A percentile compares a stretch with the other conserved stretches of the same genome.
These are phyloP conservation scores for Phoebastria nigripes DNA, from an alignment of 2,797 vertebrate genomes.

Conservation along the genomic window DNA sequence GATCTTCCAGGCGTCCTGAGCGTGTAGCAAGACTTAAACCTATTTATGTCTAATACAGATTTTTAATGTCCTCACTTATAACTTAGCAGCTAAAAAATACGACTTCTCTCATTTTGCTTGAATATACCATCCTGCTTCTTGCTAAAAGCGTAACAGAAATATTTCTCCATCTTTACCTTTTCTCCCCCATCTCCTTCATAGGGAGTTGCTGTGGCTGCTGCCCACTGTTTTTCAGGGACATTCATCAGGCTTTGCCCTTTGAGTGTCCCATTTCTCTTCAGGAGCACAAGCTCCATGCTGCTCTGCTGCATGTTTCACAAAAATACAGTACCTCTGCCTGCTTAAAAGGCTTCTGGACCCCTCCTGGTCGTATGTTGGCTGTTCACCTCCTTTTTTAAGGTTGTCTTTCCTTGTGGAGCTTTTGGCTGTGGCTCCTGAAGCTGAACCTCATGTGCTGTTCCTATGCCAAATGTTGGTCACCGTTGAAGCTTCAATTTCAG, in stretches of 20 bases:
- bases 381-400: fast-evolving
- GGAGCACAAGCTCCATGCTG: neutral
- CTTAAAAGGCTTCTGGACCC: neutral
- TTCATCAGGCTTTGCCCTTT: neutral
- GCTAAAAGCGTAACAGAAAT: neutral
- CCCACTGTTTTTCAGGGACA: neutral
- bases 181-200: neutral
- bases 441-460: fast-evolving
- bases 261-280: neutral
- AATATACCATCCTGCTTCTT: neutral
- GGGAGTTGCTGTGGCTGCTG: neutral
- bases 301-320: neutral
- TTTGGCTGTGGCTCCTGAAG: neutral
- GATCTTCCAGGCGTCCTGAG: neutral
- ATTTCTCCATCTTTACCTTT: neutral
- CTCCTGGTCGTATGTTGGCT: neutral
- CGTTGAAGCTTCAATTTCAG: neutral
- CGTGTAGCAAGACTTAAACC: neutral
- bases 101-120: neutral
- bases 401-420: neutral
- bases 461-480: neutral
- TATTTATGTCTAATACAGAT: neutral
- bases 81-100: neutral
- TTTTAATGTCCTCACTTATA: neutral
- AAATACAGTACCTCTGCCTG: neutral